Evolutionary conservation across 2,113 vertebrate genomes (phyloP).

Genomic region (Poecile atricapillus): DNA sequence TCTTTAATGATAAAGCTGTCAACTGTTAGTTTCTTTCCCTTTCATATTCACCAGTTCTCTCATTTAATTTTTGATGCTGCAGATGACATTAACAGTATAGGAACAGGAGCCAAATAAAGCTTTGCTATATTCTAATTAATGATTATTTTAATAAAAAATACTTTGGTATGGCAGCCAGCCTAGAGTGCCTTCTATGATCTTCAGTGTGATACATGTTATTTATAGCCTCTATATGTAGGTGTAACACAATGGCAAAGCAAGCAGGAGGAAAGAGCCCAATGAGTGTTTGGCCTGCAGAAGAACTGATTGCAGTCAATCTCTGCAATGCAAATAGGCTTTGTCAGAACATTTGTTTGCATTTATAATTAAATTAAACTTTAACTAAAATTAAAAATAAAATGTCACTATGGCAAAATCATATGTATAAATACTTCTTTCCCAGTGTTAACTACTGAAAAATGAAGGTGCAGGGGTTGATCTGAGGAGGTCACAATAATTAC

Average conservation of each 20-base stretch:
- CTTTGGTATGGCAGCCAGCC: conserved; percentile 43
- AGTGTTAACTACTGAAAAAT: not conserved
- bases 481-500: not conserved
- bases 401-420: not conserved
- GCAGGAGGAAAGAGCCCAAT: not conserved
- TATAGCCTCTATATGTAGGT: conserved; percentile 38
- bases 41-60: not conserved
- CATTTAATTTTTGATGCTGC: conserved; percentile 44
- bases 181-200: conserved; percentile 24
- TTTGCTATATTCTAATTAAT: conserved; percentile 55
- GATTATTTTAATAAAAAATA: conserved; percentile 53
- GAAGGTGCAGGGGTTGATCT: not conserved
- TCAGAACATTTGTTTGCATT: conserved; percentile 45
- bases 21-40: conserved; percentile 7
- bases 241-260: conserved; percentile 6
- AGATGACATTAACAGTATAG: conserved; percentile 36
- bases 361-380: conserved; percentile 49
- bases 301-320: conserved; percentile 19
- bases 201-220: not conserved
- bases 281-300: conserved; percentile 9
- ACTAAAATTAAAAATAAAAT: not conserved
- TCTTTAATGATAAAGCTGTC: conserved; percentile 42
- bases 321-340: conserved; percentile 24
- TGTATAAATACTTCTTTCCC: not conserved
- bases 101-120: conserved; percentile 41